These are phyloP conservation scores for Spizaetus ornatus DNA, from an alignment of 2,113 vertebrate species.

Conservation along the genomic window DNA sequence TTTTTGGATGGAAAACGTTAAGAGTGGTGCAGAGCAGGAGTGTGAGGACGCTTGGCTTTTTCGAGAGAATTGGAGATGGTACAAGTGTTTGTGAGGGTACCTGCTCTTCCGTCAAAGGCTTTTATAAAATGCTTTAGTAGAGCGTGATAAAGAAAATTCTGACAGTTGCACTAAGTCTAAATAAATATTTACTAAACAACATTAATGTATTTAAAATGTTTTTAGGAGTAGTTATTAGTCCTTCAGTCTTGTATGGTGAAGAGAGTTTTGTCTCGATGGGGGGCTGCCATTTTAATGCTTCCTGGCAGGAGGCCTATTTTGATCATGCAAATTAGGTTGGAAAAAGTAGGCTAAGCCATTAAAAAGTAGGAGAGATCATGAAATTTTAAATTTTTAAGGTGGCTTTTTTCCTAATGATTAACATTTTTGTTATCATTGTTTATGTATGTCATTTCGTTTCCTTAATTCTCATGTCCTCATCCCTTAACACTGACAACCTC, in stretches of 20 bases:
- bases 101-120: neutral
- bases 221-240: slow-evolving; percentile 48
- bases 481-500: neutral
- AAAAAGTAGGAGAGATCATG: slow-evolving; percentile 29
- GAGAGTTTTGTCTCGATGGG: slow-evolving; percentile 28
- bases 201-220: slow-evolving; percentile 43
- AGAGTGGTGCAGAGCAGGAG: neutral
- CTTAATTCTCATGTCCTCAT: neutral
- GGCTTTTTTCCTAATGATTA: slow-evolving; percentile 1
- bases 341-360: slow-evolving; percentile 52
- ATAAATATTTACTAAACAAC: slow-evolving; percentile 60
- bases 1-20: neutral
- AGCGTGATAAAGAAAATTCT: neutral
- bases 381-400: slow-evolving; percentile 32
- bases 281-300: slow-evolving; percentile 57
- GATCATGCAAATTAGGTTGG: slow-evolving; percentile 61
- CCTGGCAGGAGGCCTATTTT: slow-evolving; percentile 61
- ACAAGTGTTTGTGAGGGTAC: neutral
- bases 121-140: neutral
- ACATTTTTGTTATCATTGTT: neutral
- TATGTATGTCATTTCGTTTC: neutral
- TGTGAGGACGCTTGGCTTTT: fast-evolving
- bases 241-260: neutral
- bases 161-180: slow-evolving; percentile 12
- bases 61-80: neutral